Percentiles rank a stretch among this genome's conserved stretches.
These are phyloP conservation scores for Loris lydekkerianus DNA, from an alignment of 2,797 vertebrate genomes.

Conservation along the genomic window DNA sequence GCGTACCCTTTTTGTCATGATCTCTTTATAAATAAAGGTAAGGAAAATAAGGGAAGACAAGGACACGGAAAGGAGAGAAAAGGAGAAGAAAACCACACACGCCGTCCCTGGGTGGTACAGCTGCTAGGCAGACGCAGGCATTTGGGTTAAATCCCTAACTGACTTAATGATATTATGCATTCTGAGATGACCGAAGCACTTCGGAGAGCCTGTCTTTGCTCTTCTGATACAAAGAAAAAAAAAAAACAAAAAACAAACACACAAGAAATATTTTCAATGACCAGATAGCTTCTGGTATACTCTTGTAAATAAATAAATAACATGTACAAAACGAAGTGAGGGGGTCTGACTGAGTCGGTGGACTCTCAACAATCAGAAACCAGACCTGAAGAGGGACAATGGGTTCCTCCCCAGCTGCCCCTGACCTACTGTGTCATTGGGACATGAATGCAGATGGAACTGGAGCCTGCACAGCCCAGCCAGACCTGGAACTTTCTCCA, in stretches of 20 bases:
- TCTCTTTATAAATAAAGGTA: slow-evolving; percentile 22
- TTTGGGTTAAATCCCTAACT: background rate
- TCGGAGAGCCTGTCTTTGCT: background rate
- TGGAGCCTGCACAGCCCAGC: background rate
- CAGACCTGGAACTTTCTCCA: background rate
- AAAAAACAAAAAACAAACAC: background rate
- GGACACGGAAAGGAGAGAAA: background rate
- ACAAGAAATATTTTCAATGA: background rate
- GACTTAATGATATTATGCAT: background rate
- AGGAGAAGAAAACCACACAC: background rate
- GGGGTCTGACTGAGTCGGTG: background rate
- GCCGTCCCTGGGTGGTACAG: fast-evolving
- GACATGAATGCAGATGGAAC: background rate
- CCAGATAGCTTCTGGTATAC: background rate
- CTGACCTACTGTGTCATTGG: background rate
- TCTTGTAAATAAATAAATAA: background rate
- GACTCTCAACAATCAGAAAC: background rate
- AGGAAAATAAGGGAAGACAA: background rate
- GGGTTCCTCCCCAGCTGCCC: background rate
- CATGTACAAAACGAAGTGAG: background rate
- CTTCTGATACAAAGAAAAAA: background rate
- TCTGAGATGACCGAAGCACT: background rate
- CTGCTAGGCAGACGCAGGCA: fast-evolving
- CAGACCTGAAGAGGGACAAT: background rate
- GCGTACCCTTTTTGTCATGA: background rate